Evolutionary conservation across 2,797 vertebrate genomes (phyloP).

Genomic region (Danio aesculapii): DNA sequence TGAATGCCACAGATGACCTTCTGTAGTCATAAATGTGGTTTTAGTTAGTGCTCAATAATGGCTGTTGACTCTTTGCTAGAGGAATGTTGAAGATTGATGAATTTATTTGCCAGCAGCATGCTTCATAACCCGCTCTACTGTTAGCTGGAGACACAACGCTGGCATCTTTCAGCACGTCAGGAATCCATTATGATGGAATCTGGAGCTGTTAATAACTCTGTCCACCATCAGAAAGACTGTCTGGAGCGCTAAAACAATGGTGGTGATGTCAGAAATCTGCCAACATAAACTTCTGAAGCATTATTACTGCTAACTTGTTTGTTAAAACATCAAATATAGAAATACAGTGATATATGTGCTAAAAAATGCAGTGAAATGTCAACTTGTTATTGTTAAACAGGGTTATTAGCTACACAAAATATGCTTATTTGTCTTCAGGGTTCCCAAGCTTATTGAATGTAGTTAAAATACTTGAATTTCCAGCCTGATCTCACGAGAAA

Average conservation of each 20-base stretch:
- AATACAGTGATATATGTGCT: no score
- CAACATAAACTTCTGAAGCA: slow-evolving; percentile 19
- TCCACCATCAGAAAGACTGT: slow-evolving; percentile 34
- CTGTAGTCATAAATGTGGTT: slow-evolving; percentile 68
- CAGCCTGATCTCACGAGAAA: no score
- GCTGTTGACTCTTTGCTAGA: slow-evolving; percentile 73
- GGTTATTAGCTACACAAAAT: no score
- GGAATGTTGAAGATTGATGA: slow-evolving; percentile 69
- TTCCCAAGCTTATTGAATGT: no score
- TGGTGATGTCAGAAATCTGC: slow-evolving; percentile 27
- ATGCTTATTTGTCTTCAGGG: no score
- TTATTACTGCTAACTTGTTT: no score
- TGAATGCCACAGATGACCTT: slow-evolving; percentile 63
- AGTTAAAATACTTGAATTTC: no score
- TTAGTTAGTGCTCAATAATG: slow-evolving; percentile 70
- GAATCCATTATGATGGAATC: slow-evolving; percentile 64
- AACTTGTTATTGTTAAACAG: no score
- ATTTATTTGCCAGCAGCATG: slow-evolving; percentile 69
- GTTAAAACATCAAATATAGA: no score
- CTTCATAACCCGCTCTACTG: slow-evolving; percentile 61
- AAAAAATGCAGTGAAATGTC: no score
- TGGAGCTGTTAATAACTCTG: slow-evolving; percentile 50
- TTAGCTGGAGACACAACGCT: slow-evolving; percentile 57
- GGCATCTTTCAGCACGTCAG: slow-evolving; percentile 65
- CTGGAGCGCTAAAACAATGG: not conserved